Evolutionary conservation across 1,140 invertebrate genomes (phyloP).

Genomic region (Steinernema feltiae): DNA sequence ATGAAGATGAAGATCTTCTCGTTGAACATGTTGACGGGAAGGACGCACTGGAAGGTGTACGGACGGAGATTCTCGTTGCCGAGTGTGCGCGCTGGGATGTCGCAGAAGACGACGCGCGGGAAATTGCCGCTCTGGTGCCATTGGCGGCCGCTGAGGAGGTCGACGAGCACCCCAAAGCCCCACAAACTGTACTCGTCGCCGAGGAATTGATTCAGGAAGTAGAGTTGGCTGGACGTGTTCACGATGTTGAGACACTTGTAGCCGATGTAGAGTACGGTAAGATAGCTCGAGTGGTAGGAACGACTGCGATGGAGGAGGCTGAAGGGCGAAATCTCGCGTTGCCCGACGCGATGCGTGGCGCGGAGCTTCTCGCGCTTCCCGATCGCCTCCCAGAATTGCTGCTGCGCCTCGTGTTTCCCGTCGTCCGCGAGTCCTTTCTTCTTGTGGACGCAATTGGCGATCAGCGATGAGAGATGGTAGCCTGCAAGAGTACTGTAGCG

Average conservation of each 20-base stretch:
- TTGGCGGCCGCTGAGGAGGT: conserved; percentile 57
- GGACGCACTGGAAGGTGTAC: conserved; percentile 58
- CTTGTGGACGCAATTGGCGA: background rate
- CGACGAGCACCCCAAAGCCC: conserved; percentile 59
- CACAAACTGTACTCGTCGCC: conserved; percentile 60
- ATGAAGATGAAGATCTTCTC: conserved; percentile 59
- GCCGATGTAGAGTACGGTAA: conserved; percentile 59
- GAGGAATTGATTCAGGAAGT: conserved; percentile 60
- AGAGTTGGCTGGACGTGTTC: conserved; percentile 60
- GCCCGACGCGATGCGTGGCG: conserved; percentile 59
- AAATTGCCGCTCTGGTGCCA: conserved; percentile 59
- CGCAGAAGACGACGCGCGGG: conserved; percentile 61
- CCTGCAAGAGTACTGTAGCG: conserved; percentile 12
- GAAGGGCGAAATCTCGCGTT: conserved; percentile 43
- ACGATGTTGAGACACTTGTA: conserved; percentile 59
- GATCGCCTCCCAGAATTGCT: background rate
- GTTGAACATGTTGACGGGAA: conserved; percentile 58
- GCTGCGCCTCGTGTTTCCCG: background rate
- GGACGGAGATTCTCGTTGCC: conserved; percentile 60
- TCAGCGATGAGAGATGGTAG: conserved; percentile 16
- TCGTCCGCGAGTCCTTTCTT: background rate
- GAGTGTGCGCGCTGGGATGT: conserved; percentile 39
- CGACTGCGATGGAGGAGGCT: background rate
- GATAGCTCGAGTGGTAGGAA: conserved; percentile 34
- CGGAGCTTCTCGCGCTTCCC: conserved; percentile 47